Percentiles rank a stretch among this genome's conserved stretches.
phyloP scores from a whole-genome alignment of 2,888 invertebrate genomes.

The Diabrotica balteata region DNA sequence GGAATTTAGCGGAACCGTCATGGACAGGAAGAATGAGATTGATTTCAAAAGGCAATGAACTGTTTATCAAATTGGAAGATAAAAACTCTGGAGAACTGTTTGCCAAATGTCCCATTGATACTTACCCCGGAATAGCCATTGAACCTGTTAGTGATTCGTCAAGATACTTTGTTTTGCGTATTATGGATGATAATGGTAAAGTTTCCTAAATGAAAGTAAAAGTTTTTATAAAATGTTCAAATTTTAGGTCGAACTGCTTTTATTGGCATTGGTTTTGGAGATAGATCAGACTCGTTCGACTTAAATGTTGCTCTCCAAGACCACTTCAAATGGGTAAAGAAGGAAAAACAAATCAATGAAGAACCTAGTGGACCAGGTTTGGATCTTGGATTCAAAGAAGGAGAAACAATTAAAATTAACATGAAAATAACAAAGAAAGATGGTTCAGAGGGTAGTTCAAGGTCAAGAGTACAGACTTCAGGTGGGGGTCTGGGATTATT shows the following conservation, averaged over 20 bases:
- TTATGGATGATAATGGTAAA: constrained; percentile 79
- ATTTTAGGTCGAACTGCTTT: constrained; percentile 81
- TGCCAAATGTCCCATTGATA: constrained; percentile 95
- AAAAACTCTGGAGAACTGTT: constrained; percentile 92
- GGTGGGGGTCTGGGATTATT: constrained; percentile 68
- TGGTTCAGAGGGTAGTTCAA: constrained; percentile 75
- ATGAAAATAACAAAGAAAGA: constrained; percentile 96
- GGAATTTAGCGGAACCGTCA: constrained; percentile 97
- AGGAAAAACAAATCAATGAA: constrained; percentile 80
- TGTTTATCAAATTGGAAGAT: constrained; percentile 94
- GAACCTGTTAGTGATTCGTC: constrained; percentile 98
- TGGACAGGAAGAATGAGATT: constrained; percentile 97
- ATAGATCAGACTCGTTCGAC: constrained; percentile 98
- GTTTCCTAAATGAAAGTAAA: background rate
- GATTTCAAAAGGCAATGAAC: constrained; percentile 85
- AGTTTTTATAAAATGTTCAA: constrained; percentile 6
- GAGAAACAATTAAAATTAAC: constrained; percentile 99
- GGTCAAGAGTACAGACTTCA: constrained; percentile 68
- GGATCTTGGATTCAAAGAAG: constrained; percentile 98
- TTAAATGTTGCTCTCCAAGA: constrained; percentile 98
- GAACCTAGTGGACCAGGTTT: constrained; percentile 84
- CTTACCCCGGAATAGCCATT: constrained; percentile 92
- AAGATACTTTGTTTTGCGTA: constrained; percentile 93
- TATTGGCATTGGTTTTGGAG: constrained; percentile 96
- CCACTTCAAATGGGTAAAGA: constrained; percentile 94